Conservation (phyloP, 2,888 invertebrate genomes). For the Zonitis immaculata region DNA sequence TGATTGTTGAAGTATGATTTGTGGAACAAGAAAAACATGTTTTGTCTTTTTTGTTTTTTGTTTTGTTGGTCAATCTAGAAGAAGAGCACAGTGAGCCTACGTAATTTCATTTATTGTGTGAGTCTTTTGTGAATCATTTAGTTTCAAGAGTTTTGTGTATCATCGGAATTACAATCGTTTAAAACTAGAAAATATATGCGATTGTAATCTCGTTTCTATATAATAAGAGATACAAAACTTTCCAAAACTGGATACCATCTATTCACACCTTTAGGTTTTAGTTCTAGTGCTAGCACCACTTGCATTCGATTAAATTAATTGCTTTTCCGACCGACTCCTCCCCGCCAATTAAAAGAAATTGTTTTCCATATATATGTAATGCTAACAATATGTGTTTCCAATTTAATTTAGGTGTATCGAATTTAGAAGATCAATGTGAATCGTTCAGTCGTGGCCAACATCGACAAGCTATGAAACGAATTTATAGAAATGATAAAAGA, state of each 20-base stretch:
- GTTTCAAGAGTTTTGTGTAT: slow-evolving; percentile 25
- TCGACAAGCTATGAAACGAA: slow-evolving; percentile 50
- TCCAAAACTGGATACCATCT: slow-evolving; percentile 13
- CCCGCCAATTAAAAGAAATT: too few relatives aligned
- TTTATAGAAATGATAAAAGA: slow-evolving; percentile 50
- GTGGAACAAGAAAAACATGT: too few relatives aligned
- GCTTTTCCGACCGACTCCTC: not conserved
- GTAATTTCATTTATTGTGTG: slow-evolving; percentile 46
- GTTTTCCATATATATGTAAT: too few relatives aligned
- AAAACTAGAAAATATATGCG: not conserved
- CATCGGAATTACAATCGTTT: not conserved
- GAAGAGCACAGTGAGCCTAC: slow-evolving; percentile 47
- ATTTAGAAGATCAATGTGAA: slow-evolving; percentile 42
- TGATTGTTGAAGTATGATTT: slow-evolving; percentile 3
- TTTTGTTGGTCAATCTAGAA: slow-evolving; percentile 40
- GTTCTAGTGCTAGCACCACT: slow-evolving; percentile 20
- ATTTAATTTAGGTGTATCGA: slow-evolving; percentile 34
- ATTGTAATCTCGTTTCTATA: slow-evolving; percentile 8
- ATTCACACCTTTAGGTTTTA: not conserved
- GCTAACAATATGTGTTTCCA: too few relatives aligned
- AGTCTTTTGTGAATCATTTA: slow-evolving; percentile 32
- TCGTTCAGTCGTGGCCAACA: slow-evolving; percentile 46
- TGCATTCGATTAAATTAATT: slow-evolving; percentile 13
- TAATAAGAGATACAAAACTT: slow-evolving; percentile 17
- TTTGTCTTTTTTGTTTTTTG: slow-evolving; percentile 19